Percentiles rank a stretch among this genome's conserved stretches.
Conservation (phyloP, 2,113 vertebrate genomes). For the Oenanthe oenanthe region DNA sequence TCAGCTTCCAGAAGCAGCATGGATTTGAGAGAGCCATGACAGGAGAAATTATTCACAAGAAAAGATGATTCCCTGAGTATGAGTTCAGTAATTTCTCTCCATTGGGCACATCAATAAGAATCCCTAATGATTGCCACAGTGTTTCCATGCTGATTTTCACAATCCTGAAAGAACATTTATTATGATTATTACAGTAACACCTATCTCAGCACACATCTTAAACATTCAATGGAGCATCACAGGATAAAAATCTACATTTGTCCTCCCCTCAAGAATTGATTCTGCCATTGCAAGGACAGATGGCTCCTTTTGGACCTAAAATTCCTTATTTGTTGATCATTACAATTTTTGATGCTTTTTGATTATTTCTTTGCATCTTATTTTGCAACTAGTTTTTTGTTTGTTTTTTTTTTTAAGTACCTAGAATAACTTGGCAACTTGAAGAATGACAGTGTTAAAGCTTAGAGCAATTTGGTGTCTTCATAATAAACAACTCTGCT, state of each 20-base stretch:
- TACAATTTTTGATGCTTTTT: background rate
- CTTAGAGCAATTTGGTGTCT: background rate
- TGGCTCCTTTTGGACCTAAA: background rate
- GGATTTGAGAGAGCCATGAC: background rate
- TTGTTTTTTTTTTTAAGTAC: background rate
- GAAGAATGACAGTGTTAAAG: background rate
- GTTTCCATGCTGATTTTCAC: slow-evolving; percentile 7
- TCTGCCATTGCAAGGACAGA: background rate
- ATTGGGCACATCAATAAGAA: background rate
- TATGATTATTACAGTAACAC: slow-evolving; percentile 36
- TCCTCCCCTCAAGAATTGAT: background rate
- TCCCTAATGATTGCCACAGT: background rate
- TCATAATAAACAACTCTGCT: background rate
- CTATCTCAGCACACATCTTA: slow-evolving; percentile 31
- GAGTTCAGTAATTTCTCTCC: slow-evolving; percentile 1
- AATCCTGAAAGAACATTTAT: slow-evolving; percentile 14
- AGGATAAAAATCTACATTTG: slow-evolving; percentile 35
- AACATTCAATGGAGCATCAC: slow-evolving; percentile 25
- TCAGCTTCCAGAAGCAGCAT: background rate
- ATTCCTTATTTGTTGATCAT: background rate
- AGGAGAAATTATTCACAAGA: background rate
- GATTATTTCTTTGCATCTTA: background rate
- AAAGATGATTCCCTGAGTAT: background rate
- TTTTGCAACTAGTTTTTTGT: background rate
- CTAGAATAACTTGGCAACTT: background rate